Evolutionary conservation across 2,888 invertebrate genomes (phyloP), one percentile per base, ranked within the genome.

Genomic region (Andrena fulva): DNA sequence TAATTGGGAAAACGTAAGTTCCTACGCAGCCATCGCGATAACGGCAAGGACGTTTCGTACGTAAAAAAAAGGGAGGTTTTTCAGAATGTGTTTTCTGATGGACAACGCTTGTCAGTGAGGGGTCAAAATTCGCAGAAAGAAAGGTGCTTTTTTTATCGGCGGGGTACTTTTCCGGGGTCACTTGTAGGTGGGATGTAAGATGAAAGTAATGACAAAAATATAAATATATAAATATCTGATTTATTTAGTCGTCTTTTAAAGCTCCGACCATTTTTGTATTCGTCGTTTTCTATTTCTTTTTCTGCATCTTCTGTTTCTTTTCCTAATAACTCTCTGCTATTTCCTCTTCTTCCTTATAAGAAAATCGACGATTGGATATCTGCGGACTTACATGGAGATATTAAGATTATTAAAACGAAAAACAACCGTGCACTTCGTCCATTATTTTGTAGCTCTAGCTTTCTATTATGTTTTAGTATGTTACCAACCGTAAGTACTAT

Each of bases 1-100:
- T 68, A 80, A 82, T 77, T 73, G 75, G 52, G 48, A 77, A 77
- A 84, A 74, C 67, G 63, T 31, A 71, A 81, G 76, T 84, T 66
- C 35, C 77, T 48, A 8, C 2, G 10, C 20, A 24, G 33, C 33
- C 16, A n/a, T 20, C 33, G 63, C 54, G n/a, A 10, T 24, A 42
- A 48, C 12, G 10, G 12, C n/a, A 35, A 12, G 42, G n/a, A 4
- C 2, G 33, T 24, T n/a, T 20, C 3, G 7, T 29, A 20, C 2
- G 29, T 54, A 3, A 29, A 42, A 29, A 27, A 8, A 50, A 62
- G 62, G 6, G 6, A n/a, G 16, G 29, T 1, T 27, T 29, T 54
- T 24, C 62, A 54, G 42, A 7, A n/a, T n/a, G n/a, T 7, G 29
- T n/a, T 20, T 5, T 35, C 35, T 6, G 33, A 33, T n/a, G 52